These are phyloP conservation scores for Coreius guichenoti DNA, from an alignment of 2,797 vertebrate species.

Conservation along the genomic window DNA sequence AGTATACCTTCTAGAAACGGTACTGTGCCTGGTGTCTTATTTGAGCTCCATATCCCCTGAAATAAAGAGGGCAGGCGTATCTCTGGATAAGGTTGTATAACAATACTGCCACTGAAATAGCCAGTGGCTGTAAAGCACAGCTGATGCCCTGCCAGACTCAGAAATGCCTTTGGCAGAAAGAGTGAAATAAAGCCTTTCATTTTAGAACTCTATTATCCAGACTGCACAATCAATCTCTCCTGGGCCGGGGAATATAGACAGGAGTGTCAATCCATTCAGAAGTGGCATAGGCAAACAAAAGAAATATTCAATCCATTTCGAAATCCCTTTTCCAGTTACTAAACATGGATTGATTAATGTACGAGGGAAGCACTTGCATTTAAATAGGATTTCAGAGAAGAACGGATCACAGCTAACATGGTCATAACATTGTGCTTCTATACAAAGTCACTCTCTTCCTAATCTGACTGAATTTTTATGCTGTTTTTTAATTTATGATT, in stretches of 20 bases:
- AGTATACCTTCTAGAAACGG: background rate
- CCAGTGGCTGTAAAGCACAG: slow-evolving; percentile 46
- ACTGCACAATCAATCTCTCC: slow-evolving; percentile 54
- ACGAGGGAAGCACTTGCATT: slow-evolving; percentile 11
- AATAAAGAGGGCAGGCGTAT: slow-evolving; percentile 16
- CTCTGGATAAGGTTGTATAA: slow-evolving; percentile 38
- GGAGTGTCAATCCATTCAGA: slow-evolving; percentile 47
- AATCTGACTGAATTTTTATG: background rate
- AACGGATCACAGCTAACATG: background rate
- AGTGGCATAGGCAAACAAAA: slow-evolving; percentile 33
- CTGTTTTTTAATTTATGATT: background rate
- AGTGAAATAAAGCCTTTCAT: slow-evolving; percentile 55
- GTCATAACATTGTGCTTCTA: background rate
- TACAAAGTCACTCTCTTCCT: background rate
- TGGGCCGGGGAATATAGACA: slow-evolving; percentile 43
- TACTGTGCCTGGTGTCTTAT: background rate
- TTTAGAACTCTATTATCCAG: slow-evolving; percentile 58
- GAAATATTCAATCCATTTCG: slow-evolving; percentile 40
- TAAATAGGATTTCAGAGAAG: slow-evolving; percentile 33
- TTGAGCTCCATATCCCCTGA: slow-evolving; percentile 14
- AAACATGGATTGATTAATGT: slow-evolving; percentile 48
- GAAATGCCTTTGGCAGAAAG: slow-evolving; percentile 50
- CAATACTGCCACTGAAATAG: slow-evolving; percentile 42
- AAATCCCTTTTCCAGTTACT: slow-evolving; percentile 27
- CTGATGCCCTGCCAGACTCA: slow-evolving; percentile 34